These are phyloP conservation scores for Cecidostiba fungosa DNA, from an alignment of 2,888 invertebrate species.

Conservation along the genomic window DNA sequence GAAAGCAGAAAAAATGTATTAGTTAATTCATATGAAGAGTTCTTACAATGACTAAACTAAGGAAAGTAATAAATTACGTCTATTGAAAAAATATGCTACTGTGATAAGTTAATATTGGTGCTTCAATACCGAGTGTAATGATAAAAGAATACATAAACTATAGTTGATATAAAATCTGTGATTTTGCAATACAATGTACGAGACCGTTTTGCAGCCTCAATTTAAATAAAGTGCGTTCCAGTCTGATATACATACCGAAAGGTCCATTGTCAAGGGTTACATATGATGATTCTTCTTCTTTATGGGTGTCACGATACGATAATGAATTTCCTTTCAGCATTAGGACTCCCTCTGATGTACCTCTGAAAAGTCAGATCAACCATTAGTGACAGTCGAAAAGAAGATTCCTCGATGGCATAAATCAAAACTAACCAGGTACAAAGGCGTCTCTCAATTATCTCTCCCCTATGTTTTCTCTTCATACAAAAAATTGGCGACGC, in stretches of 20 bases:
- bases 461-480: background rate
- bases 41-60: background rate
- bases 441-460: conserved; percentile 53
- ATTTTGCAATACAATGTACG: background rate
- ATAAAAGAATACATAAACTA: conserved; percentile 38
- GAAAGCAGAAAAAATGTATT: conserved; percentile 60
- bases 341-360: conserved; percentile 77
- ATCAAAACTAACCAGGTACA: conserved; percentile 60
- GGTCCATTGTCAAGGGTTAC: conserved; percentile 78
- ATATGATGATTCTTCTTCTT: conserved; percentile 78
- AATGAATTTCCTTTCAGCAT: conserved; percentile 79
- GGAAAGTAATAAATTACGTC: background rate
- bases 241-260: conserved; percentile 70
- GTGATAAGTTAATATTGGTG: background rate
- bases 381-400: background rate
- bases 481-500: conserved; percentile 45
- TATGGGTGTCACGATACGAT: conserved; percentile 76
- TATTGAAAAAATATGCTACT: background rate
- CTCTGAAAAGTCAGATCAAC: conserved; percentile 67
- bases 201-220: background rate
- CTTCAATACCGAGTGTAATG: conserved; percentile 5
- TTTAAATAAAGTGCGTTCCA: background rate
- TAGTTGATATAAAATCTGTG: conserved; percentile 2
- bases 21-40: background rate
- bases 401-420: background rate